Evolutionary conservation across 2,113 vertebrate species (phyloP).

Genomic region (Eidolon helvum): DNA sequence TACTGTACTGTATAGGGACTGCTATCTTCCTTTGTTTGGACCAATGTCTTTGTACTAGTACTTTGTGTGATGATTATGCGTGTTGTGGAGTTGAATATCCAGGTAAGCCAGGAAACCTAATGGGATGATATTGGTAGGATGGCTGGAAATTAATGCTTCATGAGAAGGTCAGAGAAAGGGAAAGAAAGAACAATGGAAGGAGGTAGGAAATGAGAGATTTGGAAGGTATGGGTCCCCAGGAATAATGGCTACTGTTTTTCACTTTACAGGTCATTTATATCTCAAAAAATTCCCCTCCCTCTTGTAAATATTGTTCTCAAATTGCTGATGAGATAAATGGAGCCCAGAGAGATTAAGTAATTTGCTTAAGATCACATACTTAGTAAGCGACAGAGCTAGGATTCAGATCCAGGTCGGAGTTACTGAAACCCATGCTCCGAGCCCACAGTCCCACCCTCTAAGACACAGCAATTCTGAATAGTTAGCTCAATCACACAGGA

Average conservation of each 20-base stretch:
- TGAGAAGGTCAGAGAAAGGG: not conserved
- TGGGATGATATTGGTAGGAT: not conserved
- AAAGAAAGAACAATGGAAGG: not conserved
- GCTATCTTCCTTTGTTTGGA: constrained; percentile 45
- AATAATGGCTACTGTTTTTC: not conserved
- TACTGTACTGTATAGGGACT: not conserved
- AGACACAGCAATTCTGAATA: not conserved
- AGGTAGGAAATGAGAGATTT: not conserved
- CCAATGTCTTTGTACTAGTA: not conserved
- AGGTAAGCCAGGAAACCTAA: not conserved
- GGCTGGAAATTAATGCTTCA: not conserved
- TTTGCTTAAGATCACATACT: not conserved
- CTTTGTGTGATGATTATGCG: not conserved
- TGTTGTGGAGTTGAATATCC: not conserved
- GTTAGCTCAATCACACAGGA: not conserved
- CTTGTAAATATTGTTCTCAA: not conserved
- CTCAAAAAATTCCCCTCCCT: not conserved
- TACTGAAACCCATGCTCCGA: not conserved
- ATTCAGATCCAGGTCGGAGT: not conserved
- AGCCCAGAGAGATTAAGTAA: not conserved
- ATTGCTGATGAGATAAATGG: not conserved
- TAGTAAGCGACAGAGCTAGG: not conserved
- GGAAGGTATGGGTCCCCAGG: not conserved
- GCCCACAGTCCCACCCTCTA: not conserved
- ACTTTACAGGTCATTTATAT: not conserved